These are phyloP conservation scores for Cyphomyrmex costatus DNA, from an alignment of 1,140 invertebrate species.

Conservation along the genomic window DNA sequence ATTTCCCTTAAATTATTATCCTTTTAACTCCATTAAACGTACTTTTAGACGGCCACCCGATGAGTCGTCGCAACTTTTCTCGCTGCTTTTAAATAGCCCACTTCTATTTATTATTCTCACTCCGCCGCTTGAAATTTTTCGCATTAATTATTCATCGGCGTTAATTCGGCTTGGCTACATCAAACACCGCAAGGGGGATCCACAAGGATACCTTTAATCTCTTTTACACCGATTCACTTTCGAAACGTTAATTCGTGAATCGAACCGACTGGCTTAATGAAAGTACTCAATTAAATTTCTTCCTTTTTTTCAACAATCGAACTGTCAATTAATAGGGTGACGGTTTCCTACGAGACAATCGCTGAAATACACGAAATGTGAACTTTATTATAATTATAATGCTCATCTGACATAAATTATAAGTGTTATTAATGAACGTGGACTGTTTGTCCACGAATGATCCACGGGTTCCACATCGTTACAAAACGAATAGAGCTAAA, in stretches of 20 bases:
- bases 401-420: constrained; percentile 56
- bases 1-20: constrained; percentile 70
- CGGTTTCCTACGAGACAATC: background rate
- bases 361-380: background rate
- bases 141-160: constrained; percentile 71
- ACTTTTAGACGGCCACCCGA: constrained; percentile 69
- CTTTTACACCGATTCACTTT: constrained; percentile 54
- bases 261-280: constrained; percentile 31
- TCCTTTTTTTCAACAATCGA: background rate
- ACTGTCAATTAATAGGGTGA: constrained; percentile 27
- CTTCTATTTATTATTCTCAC: constrained; percentile 68
- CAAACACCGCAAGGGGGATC: constrained; percentile 34
- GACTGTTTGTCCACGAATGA: constrained; percentile 42
- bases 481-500: background rate
- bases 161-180: constrained; percentile 55
- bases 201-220: constrained; percentile 47
- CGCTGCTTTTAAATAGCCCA: constrained; percentile 63
- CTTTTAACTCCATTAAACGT: constrained; percentile 74
- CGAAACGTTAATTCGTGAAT: constrained; percentile 52
- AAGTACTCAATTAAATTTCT: constrained; percentile 44
- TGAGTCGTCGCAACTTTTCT: constrained; percentile 69
- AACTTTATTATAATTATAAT: constrained; percentile 2
- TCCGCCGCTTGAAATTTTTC: constrained; percentile 48
- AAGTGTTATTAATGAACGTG: constrained; percentile 66
- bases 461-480: constrained; percentile 32